phyloP scores from a whole-genome alignment of 2,113 vertebrate genomes.

The Anas platyrhynchos region DNA sequence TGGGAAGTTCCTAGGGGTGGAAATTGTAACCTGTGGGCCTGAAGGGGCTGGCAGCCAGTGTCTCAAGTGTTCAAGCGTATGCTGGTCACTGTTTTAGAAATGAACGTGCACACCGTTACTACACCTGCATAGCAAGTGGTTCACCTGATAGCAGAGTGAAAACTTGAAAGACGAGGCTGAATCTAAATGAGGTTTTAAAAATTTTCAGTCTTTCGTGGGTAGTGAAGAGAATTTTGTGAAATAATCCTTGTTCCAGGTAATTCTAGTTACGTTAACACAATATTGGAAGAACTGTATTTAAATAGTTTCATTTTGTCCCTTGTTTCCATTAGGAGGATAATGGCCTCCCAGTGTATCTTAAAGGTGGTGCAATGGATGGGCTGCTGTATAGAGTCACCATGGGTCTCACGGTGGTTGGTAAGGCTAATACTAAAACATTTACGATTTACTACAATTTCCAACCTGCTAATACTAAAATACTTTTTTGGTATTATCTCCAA shows the following conservation, averaged over 20 bases:
- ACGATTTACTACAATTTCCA: not conserved
- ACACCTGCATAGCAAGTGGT: not conserved
- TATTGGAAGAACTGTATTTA: not conserved
- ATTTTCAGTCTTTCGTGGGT: not conserved
- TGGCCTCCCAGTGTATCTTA: slow-evolving; percentile 89
- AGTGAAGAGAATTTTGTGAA: not conserved
- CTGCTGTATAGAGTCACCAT: slow-evolving; percentile 87
- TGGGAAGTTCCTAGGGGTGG: not conserved
- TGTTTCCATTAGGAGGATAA: slow-evolving; percentile 85
- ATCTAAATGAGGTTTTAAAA: not conserved
- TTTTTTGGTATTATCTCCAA: not conserved
- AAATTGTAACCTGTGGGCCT: not conserved
- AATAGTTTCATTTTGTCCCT: not conserved
- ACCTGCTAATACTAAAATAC: not conserved
- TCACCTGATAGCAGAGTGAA: not conserved
- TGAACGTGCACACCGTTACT: not conserved
- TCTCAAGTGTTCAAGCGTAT: not conserved
- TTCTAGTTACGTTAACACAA: not conserved
- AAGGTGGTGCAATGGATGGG: slow-evolving; percentile 83
- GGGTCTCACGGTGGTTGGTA: slow-evolving; percentile 83
- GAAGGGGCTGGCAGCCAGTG: not conserved
- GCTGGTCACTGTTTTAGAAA: not conserved
- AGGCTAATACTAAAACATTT: slow-evolving; percentile 39
- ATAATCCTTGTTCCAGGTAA: not conserved
- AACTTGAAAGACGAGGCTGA: not conserved